Evolutionary conservation across 2,888 invertebrate genomes (phyloP).

Genomic region (Seladonia tumulorum): DNA sequence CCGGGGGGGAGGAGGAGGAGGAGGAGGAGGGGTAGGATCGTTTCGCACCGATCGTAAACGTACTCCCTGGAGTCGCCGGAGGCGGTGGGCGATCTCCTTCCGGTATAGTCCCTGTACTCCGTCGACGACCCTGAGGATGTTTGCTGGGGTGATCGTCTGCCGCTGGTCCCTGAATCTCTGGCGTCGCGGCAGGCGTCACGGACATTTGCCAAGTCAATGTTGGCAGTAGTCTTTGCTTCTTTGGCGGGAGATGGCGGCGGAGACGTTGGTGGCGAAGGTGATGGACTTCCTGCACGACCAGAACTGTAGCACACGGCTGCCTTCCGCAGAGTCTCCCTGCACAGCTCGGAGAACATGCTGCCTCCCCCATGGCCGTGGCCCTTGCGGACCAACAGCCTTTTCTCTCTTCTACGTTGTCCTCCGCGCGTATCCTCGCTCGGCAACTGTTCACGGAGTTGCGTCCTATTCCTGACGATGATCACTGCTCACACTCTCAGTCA

Average conservation of each 20-base stretch:
- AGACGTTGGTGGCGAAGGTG: slow-evolving; percentile 82
- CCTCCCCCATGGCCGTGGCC: slow-evolving; percentile 84
- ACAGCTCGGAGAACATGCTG: slow-evolving; percentile 86
- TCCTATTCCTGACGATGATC: neutral
- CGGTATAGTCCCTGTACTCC: slow-evolving; percentile 58
- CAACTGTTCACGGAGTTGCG: neutral
- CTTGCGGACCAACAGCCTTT: slow-evolving; percentile 70
- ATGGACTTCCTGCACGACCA: slow-evolving; percentile 82
- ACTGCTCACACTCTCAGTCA: slow-evolving; percentile 31
- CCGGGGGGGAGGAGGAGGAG: no score
- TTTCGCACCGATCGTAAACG: slow-evolving; percentile 63
- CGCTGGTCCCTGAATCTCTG: slow-evolving; percentile 62
- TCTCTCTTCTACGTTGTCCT: neutral
- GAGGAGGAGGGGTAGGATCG: no score
- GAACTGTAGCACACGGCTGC: slow-evolving; percentile 84
- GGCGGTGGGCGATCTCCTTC: slow-evolving; percentile 64
- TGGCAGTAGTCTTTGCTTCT: slow-evolving; percentile 76
- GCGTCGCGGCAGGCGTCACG: slow-evolving; percentile 70
- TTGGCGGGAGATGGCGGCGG: slow-evolving; percentile 83
- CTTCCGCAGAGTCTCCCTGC: slow-evolving; percentile 86
- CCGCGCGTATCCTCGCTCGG: neutral
- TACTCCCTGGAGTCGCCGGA: slow-evolving; percentile 77
- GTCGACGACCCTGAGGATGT: slow-evolving; percentile 57
- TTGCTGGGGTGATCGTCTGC: slow-evolving; percentile 61
- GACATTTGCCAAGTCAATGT: slow-evolving; percentile 80